Conservation (phyloP, 2,797 vertebrate species). For the Vireo griseus region DNA sequence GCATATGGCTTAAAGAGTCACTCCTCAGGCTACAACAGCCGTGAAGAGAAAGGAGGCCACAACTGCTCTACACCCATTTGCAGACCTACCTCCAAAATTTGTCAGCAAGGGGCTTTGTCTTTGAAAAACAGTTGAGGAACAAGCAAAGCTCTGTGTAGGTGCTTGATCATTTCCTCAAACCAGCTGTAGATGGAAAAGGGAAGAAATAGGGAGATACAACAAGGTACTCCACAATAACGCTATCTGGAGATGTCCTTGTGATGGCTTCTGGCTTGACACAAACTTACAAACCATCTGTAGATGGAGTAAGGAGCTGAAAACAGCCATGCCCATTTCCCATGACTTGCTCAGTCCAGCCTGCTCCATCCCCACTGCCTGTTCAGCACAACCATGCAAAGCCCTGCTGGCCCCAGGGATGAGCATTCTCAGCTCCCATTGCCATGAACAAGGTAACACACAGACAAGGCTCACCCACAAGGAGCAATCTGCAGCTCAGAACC, state of each 20-base stretch:
- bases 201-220: neutral
- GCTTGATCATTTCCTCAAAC: neutral
- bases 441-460: neutral
- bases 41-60: neutral
- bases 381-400: rapidly evolving
- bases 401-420: rapidly evolving
- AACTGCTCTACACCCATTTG: neutral
- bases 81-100: neutral
- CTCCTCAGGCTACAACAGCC: neutral
- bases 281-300: neutral
- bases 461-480: neutral
- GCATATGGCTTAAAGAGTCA: neutral
- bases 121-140: neutral
- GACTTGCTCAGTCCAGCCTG: neutral
- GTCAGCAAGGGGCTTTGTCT: neutral
- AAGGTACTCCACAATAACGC: rapidly evolving
- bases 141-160: neutral
- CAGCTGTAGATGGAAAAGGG: neutral
- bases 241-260: neutral
- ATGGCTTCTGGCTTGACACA: neutral
- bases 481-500: neutral
- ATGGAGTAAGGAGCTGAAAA: neutral
- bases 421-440: neutral
- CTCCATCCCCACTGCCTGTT: neutral
- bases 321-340: neutral